These are phyloP conservation scores for Carpatolechia fugitivella DNA, from an alignment of 2,888 invertebrate genomes.

Conservation along the genomic window DNA sequence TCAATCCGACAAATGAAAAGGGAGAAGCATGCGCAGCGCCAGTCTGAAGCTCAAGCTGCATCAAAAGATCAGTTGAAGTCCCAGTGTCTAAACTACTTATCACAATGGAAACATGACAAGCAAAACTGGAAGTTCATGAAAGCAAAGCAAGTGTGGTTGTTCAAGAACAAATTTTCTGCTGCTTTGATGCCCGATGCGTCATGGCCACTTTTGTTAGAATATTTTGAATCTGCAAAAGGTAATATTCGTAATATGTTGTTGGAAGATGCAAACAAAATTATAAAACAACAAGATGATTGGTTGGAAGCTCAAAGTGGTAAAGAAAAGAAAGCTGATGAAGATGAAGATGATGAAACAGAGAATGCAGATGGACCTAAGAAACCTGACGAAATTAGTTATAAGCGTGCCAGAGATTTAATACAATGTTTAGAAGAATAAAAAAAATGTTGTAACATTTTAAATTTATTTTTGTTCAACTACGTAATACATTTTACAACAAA, in stretches of 20 bases:
- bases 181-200: constrained; percentile 78
- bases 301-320: constrained; percentile 53
- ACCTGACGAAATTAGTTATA: constrained; percentile 70
- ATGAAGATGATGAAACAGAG: constrained; percentile 41
- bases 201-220: constrained; percentile 84
- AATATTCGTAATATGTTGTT: constrained; percentile 81
- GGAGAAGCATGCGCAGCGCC: constrained; percentile 79
- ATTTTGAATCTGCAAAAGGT: constrained; percentile 85
- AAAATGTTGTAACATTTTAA: constrained; percentile 41
- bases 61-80: constrained; percentile 77
- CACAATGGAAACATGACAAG: constrained; percentile 85
- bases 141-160: constrained; percentile 86
- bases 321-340: constrained; percentile 26
- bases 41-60: constrained; percentile 75
- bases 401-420: constrained; percentile 82
- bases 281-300: constrained; percentile 80
- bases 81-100: constrained; percentile 83
- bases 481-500: constrained; percentile 36
- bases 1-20: constrained; percentile 84
- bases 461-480: constrained; percentile 42
- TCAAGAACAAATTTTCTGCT: constrained; percentile 83
- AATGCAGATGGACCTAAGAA: constrained; percentile 38
- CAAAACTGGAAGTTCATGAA: constrained; percentile 90
- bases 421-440: constrained; percentile 80
- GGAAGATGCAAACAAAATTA: constrained; percentile 81